Evolutionary conservation across 2,113 vertebrate genomes (phyloP).

Genomic region (Willisornis vidua): DNA sequence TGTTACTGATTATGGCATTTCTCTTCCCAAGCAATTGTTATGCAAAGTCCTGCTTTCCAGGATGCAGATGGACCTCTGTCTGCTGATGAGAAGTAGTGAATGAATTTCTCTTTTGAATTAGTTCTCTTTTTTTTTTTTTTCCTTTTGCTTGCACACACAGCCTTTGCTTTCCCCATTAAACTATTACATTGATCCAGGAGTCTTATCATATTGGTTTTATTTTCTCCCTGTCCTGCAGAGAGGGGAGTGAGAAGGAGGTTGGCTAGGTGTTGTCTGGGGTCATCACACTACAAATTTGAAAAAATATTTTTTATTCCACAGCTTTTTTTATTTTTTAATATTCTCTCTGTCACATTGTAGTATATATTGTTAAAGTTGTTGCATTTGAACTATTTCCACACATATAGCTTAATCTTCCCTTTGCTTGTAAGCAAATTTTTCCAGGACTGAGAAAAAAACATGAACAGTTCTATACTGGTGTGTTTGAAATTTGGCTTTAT

Average conservation of each 20-base stretch:
- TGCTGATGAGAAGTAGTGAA: background rate
- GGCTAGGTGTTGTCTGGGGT: background rate
- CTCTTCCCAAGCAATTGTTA: background rate
- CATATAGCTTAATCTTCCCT: background rate
- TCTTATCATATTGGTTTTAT: background rate
- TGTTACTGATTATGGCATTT: background rate
- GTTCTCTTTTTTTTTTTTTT: background rate
- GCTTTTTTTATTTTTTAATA: background rate
- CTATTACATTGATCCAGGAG: background rate
- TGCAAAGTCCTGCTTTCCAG: background rate
- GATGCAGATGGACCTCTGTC: background rate
- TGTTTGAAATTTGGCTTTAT: background rate
- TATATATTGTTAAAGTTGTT: background rate
- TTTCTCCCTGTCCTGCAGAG: background rate
- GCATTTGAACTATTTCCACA: background rate
- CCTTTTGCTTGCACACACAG: background rate
- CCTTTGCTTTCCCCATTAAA: background rate
- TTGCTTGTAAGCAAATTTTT: background rate
- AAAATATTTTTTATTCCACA: background rate
- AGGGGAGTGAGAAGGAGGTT: background rate
- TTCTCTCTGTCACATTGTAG: background rate
- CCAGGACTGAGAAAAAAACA: background rate
- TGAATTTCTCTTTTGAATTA: background rate
- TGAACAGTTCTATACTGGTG: background rate
- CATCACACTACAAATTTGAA: background rate